phyloP scores from a whole-genome alignment of 2,888 invertebrate species.

The Eupithecia pulchellata region DNA sequence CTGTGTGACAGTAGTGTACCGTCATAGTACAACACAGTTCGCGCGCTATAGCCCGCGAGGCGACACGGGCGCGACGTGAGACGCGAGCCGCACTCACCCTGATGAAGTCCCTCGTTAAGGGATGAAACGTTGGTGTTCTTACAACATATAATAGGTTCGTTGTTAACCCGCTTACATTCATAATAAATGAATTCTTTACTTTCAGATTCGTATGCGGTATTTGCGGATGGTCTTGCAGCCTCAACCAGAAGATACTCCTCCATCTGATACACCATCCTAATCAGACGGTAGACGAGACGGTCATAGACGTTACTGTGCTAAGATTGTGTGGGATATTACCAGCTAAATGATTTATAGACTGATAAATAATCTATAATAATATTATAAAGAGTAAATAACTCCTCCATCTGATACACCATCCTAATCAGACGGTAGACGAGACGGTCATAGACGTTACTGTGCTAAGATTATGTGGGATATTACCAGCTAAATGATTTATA shows the following conservation, averaged over 20 bases:
- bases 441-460: constrained; percentile 56
- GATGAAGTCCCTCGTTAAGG: too few species aligned
- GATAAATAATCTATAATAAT: too few species aligned
- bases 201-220: constrained; percentile 55
- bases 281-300: constrained; percentile 57
- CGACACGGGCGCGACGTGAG: too few species aligned
- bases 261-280: constrained; percentile 76
- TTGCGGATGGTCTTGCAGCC: constrained; percentile 61
- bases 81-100: too few species aligned
- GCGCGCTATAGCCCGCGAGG: too few species aligned
- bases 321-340: constrained; percentile 47
- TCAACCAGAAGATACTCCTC: constrained; percentile 58
- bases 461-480: constrained; percentile 49
- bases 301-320: constrained; percentile 57
- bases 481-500: constrained; percentile 19
- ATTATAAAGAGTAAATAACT: too few species aligned
- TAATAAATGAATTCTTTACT: not conserved
- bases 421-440: constrained; percentile 60
- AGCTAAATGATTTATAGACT: constrained; percentile 11
- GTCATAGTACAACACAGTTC: too few species aligned
- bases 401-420: constrained; percentile 75
- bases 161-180: too few species aligned
- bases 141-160: too few species aligned
- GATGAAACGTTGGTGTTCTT: too few species aligned
- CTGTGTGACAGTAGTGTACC: too few species aligned